Evolutionary conservation across 2,113 vertebrate species (phyloP).

Genomic region (Lipotes vexillifer): DNA sequence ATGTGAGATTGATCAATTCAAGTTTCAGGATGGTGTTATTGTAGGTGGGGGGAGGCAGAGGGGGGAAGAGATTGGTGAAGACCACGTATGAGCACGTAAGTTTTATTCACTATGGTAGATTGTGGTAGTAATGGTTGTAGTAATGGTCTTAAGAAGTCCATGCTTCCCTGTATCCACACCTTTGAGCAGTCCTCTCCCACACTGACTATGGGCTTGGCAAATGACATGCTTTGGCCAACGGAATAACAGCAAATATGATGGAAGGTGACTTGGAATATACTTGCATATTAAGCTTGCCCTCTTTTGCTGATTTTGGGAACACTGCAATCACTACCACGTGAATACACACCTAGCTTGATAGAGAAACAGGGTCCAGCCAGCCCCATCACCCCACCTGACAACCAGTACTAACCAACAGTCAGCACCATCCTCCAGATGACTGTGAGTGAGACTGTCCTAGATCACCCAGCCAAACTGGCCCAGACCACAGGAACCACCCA

Average conservation of each 20-base stretch:
- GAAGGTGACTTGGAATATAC: not conserved
- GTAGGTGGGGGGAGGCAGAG: not conserved
- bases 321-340: not conserved
- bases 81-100: rapidly evolving
- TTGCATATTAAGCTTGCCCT: not conserved
- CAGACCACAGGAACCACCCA: not conserved
- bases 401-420: not conserved
- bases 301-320: not conserved
- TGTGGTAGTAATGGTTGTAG: not conserved
- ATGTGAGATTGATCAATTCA: not conserved
- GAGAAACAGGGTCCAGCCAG: not conserved
- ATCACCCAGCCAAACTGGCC: not conserved
- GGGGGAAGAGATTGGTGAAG: not conserved
- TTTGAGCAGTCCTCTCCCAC: not conserved
- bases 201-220: not conserved
- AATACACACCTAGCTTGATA: not conserved
- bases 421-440: not conserved
- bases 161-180: not conserved
- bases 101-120: not conserved
- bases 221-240: not conserved
- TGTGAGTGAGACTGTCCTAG: not conserved
- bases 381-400: not conserved
- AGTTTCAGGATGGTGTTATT: not conserved
- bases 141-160: not conserved
- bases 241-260: not conserved